Evolutionary conservation across 37 sponge, comb jelly and placozoan species (phyloP).

Genomic region (Oscarella lobularis): DNA sequence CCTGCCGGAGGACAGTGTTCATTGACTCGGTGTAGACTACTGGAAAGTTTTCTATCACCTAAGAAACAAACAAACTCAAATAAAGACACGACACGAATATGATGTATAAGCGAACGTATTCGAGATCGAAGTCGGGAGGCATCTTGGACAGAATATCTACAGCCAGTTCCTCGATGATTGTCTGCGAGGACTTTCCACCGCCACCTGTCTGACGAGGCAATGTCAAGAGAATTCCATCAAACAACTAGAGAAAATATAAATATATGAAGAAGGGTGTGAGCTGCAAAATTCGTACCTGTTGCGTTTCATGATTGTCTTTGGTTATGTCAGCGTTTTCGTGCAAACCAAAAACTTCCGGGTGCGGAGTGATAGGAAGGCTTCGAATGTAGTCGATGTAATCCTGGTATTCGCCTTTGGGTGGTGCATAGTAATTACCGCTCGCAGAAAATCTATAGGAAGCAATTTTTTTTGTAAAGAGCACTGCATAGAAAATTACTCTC

Average conservation of each 20-base stretch:
- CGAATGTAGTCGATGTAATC: conserved; percentile 82
- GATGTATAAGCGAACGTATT: conserved; percentile 25
- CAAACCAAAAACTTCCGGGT: conserved; percentile 96
- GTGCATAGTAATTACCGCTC: conserved; percentile 85
- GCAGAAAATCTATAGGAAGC: conserved; percentile 85
- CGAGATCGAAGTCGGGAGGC: conserved; percentile 82
- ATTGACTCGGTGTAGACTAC: conserved; percentile 90
- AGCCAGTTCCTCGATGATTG: conserved; percentile 85
- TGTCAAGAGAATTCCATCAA: conserved; percentile 83
- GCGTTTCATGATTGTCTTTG: conserved; percentile 94
- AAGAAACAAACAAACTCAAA: not conserved
- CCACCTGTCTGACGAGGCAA: conserved; percentile 85
- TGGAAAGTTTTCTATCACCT: conserved; percentile 76
- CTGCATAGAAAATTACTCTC: not conserved
- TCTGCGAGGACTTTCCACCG: conserved; percentile 81
- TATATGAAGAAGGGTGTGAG: not conserved
- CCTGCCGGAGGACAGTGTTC: conserved; percentile 98
- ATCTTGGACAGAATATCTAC: conserved; percentile 90
- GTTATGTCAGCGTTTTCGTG: conserved; percentile 99
- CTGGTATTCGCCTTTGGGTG: conserved; percentile 71
- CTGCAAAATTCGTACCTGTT: conserved; percentile 17
- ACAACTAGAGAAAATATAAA: conserved; percentile 29
- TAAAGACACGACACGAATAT: not conserved
- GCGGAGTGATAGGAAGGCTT: conserved; percentile 77
- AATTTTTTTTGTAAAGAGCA: too few relatives aligned